These are phyloP conservation scores for Zaprionus lachaisei DNA, from an alignment of 1,140 invertebrate species.

Conservation along the genomic window DNA sequence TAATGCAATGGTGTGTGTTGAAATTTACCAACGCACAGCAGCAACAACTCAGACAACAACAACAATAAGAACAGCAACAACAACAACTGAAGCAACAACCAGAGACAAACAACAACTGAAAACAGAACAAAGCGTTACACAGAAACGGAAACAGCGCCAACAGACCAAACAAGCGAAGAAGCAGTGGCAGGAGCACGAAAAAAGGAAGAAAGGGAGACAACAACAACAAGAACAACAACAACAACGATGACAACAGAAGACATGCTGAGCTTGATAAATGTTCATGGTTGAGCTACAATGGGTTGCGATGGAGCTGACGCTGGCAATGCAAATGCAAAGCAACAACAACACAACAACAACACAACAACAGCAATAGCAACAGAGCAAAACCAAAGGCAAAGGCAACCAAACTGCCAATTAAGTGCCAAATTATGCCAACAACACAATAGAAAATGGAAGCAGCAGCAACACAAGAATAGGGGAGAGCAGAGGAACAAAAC, in stretches of 20 bases:
- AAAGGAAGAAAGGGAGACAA: constrained; percentile 8
- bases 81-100: not conserved
- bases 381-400: constrained; percentile 18
- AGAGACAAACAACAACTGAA: constrained; percentile 7
- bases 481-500: not conserved
- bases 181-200: constrained; percentile 15
- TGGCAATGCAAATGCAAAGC: constrained; percentile 42
- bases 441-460: constrained; percentile 33
- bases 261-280: constrained; percentile 67
- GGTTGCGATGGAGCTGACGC: not conserved
- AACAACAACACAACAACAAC: not conserved
- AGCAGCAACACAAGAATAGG: constrained; percentile 5
- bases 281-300: not conserved
- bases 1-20: constrained; percentile 34
- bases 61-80: too few species aligned
- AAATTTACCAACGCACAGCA: constrained; percentile 12
- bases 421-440: constrained; percentile 75
- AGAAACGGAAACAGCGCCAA: constrained; percentile 30
- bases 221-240: constrained; percentile 7
- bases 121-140: constrained; percentile 20
- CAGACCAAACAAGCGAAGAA: constrained; percentile 18
- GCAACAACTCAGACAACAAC: not conserved
- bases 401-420: constrained; percentile 68
- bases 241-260: constrained; percentile 40
- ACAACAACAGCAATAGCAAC: not conserved